A percentile compares a stretch with the other conserved stretches of the same genome.
Conservation (phyloP, 2,797 vertebrate species). For the Chaenodraco wilsoni region DNA sequence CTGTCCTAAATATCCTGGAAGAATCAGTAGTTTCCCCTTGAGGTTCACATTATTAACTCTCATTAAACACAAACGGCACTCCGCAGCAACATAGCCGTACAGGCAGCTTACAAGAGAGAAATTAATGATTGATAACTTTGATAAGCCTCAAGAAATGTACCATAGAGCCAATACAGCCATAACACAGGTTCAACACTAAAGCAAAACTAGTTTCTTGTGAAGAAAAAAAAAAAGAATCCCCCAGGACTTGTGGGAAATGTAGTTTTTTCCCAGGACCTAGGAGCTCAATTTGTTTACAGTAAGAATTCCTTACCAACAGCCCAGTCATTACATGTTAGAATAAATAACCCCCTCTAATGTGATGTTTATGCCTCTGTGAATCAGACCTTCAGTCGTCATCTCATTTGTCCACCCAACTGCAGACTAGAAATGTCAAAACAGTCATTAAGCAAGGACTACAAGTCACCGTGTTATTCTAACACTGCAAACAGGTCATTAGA, state of each 20-base stretch:
- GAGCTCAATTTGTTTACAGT: neutral
- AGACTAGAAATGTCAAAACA: conserved; percentile 22
- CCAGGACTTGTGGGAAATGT: neutral
- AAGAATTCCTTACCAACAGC: neutral
- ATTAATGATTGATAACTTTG: neutral
- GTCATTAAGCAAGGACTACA: conserved; percentile 23
- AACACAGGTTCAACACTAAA: neutral
- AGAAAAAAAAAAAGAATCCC: neutral
- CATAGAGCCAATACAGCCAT: neutral
- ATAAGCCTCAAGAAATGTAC: neutral
- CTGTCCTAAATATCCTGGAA: too few species aligned
- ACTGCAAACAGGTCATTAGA: neutral
- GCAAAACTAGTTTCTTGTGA: neutral
- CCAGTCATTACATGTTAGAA: neutral
- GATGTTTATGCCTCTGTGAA: neutral
- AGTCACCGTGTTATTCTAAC: neutral
- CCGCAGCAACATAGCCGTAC: neutral
- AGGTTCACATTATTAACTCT: too few species aligned
- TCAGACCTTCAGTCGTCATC: neutral
- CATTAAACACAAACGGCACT: conserved; percentile 1
- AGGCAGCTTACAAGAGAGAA: neutral
- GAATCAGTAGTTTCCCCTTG: too few species aligned
- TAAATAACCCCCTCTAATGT: conserved; percentile 8
- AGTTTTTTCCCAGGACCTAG: neutral
- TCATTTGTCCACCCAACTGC: conserved; percentile 6